These are phyloP conservation scores for Drosophila sulfurigaster DNA, from an alignment of 1,140 invertebrate genomes.

Conservation along the genomic window DNA sequence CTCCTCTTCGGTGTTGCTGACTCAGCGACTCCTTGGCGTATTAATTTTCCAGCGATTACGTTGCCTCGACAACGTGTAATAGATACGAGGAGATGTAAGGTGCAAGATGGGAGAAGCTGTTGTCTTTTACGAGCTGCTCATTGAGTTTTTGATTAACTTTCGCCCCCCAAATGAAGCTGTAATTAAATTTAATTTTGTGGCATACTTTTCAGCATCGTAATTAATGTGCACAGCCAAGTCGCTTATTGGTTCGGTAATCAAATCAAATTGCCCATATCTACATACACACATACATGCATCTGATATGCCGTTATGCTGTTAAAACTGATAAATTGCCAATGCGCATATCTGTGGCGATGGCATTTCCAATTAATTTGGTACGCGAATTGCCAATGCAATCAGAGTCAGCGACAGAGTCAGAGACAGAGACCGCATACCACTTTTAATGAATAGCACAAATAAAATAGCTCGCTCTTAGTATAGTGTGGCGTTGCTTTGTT, in stretches of 20 bases:
- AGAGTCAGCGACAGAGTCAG: constrained; percentile 16
- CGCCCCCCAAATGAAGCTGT: constrained; percentile 71
- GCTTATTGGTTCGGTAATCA: constrained; percentile 67
- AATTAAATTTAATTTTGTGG: constrained; percentile 83
- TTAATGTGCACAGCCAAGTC: constrained; percentile 27
- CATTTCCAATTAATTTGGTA: constrained; percentile 61
- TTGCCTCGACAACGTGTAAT: constrained; percentile 78
- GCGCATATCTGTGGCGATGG: constrained; percentile 42
- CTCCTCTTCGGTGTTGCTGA: constrained; percentile 18
- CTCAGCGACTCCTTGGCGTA: constrained; percentile 51
- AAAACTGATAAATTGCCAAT: constrained; percentile 35
- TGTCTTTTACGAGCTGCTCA: constrained; percentile 76
- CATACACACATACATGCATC: constrained; percentile 5
- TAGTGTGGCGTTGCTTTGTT: not conserved
- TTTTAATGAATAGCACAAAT: constrained; percentile 20
- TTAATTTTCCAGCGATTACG: constrained; percentile 82
- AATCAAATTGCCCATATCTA: constrained; percentile 48
- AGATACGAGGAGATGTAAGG: constrained; percentile 42
- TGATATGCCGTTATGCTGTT: constrained; percentile 2
- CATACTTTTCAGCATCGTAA: constrained; percentile 59
- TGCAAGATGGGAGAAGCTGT: constrained; percentile 9
- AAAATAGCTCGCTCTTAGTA: constrained; percentile 3
- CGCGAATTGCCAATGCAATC: constrained; percentile 28
- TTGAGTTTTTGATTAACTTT: constrained; percentile 83
- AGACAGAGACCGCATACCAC: constrained; percentile 8